Percentiles rank a stretch among this genome's conserved stretches.
phyloP scores from a whole-genome alignment of 35 echinoderm and acorn worm species.

The Lytechinus variegatus region DNA sequence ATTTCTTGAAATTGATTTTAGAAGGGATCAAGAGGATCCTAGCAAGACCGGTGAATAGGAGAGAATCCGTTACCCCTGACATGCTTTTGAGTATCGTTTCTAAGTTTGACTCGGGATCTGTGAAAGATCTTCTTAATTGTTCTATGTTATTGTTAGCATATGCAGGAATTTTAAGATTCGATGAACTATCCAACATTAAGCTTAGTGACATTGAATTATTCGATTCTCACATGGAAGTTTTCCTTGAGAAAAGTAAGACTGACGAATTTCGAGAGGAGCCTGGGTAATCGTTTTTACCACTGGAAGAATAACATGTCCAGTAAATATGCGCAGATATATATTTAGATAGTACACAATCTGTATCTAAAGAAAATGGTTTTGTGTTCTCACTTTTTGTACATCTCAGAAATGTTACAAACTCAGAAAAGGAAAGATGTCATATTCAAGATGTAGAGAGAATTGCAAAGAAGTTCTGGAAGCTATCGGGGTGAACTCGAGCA shows the following conservation, averaged over 20 bases:
- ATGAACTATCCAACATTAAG: not conserved
- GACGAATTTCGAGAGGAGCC: slow-evolving; percentile 48
- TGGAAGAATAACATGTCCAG: not conserved
- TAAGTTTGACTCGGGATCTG: not conserved
- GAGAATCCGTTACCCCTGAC: not conserved
- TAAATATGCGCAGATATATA: slow-evolving; percentile 4
- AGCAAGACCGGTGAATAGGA: not conserved
- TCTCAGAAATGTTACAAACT: not conserved
- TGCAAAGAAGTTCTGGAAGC: slow-evolving; percentile 43
- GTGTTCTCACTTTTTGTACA: not conserved
- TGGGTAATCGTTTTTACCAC: slow-evolving; percentile 22
- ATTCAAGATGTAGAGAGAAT: slow-evolving; percentile 60
- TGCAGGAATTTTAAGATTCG: not conserved
- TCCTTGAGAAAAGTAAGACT: slow-evolving; percentile 44
- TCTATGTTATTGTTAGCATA: not conserved
- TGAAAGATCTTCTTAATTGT: not conserved
- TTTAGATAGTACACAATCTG: not conserved
- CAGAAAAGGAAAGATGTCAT: slow-evolving; percentile 46
- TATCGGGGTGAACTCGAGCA: slow-evolving; percentile 5
- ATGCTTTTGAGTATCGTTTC: too few relatives aligned
- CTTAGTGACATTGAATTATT: not conserved
- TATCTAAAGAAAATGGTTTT: not conserved
- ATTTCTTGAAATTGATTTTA: not conserved
- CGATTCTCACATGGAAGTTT: not conserved
- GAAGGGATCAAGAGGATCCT: not conserved